Base-by-base conservation (phyloP, 1,140 invertebrate species). In the Papilio helenus region DNA sequence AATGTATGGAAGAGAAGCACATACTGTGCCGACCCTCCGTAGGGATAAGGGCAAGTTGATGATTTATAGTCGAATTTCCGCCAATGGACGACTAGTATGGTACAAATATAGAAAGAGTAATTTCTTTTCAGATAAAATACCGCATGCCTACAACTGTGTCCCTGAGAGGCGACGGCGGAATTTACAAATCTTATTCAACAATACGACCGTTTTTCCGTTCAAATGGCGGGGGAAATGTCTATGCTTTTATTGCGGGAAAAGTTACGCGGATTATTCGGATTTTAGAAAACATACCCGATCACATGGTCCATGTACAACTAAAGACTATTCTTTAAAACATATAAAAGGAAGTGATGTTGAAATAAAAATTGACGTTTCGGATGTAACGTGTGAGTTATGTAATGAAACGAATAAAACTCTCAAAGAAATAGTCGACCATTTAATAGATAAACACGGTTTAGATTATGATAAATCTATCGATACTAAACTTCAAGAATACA, bases 91-190 rank as follows among this genome's bases (percentile, higher is more conserved):
- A 68, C 29, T 10, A 79, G 14, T 55, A 55, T 77, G 78, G 83
- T 82, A 82, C 72, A 87, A 85, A 84, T 85, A 89, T 79, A 91
- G 86, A 84, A 84, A 88, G 89, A 85, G 84, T 82, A 77, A 85
- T 93, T 92, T 91, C 79, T 92, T 93, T 92, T 88, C 92, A 93
- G 92, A 90, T 93, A 86, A 87, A 85, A 76, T 83, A 73, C 78
- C 83, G 44, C 84, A 86, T 81, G 83, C 79, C 76, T 86, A 87
- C 76, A 80, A 84, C 79, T 88, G 80, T 84, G 85, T 85, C 73
- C 88, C 89, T 87, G 86, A 90, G 83, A 85, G 85, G 65, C 82
- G 89, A 80, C 76, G 91, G 82, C 85, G 89, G 87, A 93, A 93
- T 84, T 86, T 92, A 84, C 87, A 88, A 91, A 89, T 88, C 49